Conservation (phyloP, 1,140 invertebrate species). For the Hyles euphorbiae region DNA sequence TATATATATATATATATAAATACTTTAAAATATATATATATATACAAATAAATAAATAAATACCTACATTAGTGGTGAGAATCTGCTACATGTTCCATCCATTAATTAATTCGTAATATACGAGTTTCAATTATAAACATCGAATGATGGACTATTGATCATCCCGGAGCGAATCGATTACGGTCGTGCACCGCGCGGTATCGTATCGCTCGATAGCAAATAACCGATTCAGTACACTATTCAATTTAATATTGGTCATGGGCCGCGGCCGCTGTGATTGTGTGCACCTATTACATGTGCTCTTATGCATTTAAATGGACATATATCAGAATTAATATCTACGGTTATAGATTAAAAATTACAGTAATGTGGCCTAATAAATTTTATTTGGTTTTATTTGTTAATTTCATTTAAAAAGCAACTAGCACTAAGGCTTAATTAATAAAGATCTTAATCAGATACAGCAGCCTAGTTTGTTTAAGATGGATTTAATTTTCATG, state of each 20-base stretch:
- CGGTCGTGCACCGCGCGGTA: constrained; percentile 26
- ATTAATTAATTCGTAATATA: constrained; percentile 23
- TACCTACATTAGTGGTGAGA: too few relatives aligned
- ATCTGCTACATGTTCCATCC: constrained; percentile 1
- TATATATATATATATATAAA: too few relatives aligned
- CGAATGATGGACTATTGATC: constrained; percentile 28
- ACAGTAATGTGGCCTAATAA: too few relatives aligned
- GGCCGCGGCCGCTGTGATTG: constrained; percentile 33
- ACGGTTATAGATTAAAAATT: background rate
- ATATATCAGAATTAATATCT: background rate
- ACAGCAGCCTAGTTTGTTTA: too few relatives aligned
- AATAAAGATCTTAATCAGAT: too few relatives aligned
- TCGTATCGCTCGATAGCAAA: constrained; percentile 36
- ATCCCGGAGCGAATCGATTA: constrained; percentile 49
- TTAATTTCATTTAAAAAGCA: too few relatives aligned
- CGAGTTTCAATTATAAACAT: constrained; percentile 8
- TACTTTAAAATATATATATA: too few relatives aligned
- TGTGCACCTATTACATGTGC: constrained; percentile 1
- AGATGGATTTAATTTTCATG: too few relatives aligned
- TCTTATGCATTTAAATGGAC: background rate
- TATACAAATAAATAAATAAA: too few relatives aligned
- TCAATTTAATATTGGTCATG: constrained; percentile 59
- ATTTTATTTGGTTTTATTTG: too few relatives aligned
- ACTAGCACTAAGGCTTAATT: too few relatives aligned
- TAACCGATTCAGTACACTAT: constrained; percentile 38